Evolutionary conservation across 2,888 invertebrate genomes (phyloP), one percentile per base, ranked within the genome.

Genomic region (Cyclophora punctaria): DNA sequence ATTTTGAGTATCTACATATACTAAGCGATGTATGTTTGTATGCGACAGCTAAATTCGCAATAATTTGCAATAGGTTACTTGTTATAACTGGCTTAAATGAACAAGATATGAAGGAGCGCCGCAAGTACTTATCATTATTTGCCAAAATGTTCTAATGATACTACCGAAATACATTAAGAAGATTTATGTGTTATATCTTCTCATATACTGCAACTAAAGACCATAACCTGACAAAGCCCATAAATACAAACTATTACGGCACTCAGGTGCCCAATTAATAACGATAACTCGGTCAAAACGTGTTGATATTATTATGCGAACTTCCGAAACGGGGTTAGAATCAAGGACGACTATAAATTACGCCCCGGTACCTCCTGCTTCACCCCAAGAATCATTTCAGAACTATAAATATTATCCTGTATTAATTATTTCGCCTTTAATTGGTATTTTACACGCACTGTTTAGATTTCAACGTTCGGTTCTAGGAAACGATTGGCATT

Each of bases 391-490:
- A 78, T 78, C 79, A 74, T 73, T 74, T 84, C 83, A 83, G 67
- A 75, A 75, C 76, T 72, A 76, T 82, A 81, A 80, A 86, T 84
- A 80, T n/a, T 83, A 83, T 83, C 75, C 76, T 69, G 75, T 82
- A 81, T 80, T 86, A 84, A 87, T 87, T 86, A 81, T 71, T 70
- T 65, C 63, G 69, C 72, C 72, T 81, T 75, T 83, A 83, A 86
- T 83, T 81, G 78, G 73, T 59, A 58, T 64, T 66, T 67, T 62
- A 69, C 86, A 87, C 85, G 87, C 81, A 75, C 3, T 34, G 4
- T 37, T 44, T 7, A 42, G 20, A 4, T 43, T 43, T 43, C 20
- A 7, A 34, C 20, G 34, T 44, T 44, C 7, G 5, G 33, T 34
- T 34, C 33, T 20, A 33, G 34, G 44, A 44, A 44, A 44, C 34